A percentile compares a stretch with the other conserved stretches of the same genome.
Conservation (phyloP, 1,140 invertebrate genomes). For the Ips nitidus region DNA sequence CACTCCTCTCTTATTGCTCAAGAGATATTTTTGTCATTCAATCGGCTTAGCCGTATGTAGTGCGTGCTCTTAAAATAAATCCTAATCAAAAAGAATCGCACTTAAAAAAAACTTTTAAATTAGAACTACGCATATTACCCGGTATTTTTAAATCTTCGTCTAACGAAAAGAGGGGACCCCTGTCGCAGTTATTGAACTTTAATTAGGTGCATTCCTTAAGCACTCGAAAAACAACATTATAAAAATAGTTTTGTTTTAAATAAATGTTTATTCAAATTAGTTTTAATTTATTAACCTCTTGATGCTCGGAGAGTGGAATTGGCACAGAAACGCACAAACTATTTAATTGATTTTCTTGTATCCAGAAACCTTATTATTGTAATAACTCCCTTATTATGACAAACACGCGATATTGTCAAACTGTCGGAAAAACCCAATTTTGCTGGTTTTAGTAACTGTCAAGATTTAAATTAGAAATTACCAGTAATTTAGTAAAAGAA, state of each 20-base stretch:
- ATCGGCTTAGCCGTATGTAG: conserved; percentile 19
- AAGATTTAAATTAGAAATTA: conserved; percentile 30
- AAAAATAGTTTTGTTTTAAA: conserved; percentile 3
- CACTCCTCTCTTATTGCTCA: conserved; percentile 1
- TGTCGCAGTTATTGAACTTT: conserved; percentile 35
- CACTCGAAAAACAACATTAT: neutral
- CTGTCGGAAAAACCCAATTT: conserved; percentile 14
- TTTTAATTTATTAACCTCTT: neutral
- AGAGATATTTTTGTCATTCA: conserved; percentile 30
- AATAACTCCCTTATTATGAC: conserved; percentile 16
- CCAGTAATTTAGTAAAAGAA: conserved; percentile 25
- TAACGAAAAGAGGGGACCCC: conserved; percentile 12
- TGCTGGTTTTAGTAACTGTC: conserved; percentile 26
- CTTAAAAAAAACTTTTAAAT: conserved; percentile 29
- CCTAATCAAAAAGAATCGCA: conserved; percentile 31
- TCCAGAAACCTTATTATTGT: conserved; percentile 7
- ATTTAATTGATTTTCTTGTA: too few relatives aligned
- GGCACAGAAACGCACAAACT: too few relatives aligned
- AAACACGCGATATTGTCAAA: neutral
- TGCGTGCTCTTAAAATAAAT: conserved; percentile 30
- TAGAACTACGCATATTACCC: conserved; percentile 24
- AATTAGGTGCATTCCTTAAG: conserved; percentile 34
- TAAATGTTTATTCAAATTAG: neutral
- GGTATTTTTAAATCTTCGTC: conserved; percentile 32
- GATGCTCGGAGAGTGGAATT: too few relatives aligned